Evolutionary conservation across 1,140 invertebrate genomes (phyloP), one percentile per base, ranked within the genome.

Genomic region (Telenomus remus): DNA sequence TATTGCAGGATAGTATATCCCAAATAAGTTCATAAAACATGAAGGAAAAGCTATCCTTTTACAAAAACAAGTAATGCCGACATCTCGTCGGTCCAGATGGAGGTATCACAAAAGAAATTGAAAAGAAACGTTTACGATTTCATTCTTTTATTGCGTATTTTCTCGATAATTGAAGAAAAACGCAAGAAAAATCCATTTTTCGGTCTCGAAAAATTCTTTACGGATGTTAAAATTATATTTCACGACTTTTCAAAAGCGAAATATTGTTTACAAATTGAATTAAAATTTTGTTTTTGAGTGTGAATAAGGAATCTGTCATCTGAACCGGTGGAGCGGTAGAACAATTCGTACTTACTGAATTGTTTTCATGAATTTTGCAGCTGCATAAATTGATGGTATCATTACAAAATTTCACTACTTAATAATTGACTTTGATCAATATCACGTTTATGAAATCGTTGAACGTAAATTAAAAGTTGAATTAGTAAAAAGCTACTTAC

Each of bases 11-110:
- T 73, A 51, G 19, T 27, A 73, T 79, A 76, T 65, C 82, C 79
- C 57, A 83, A 85, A 85, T 84, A 85, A 86, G 85, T 84, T 80
- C 79, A 83, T 85, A 84, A 85, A 85, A 74, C 74, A 63, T 51
- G 46, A 33, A 69, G 61, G 54, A 76, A 76, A 63, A 33, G 16
- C 60, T 15, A 57, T 50, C 68, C 77, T 71, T 82, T 81, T 76
- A 39, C 60, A n/a, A n/a, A n/a, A n/a, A n/a, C n/a, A 5, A 68
- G 57, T 69, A 76, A 79, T 66, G 61, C 60, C 60, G 79, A 79
- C 79, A 68, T 59, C 65, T 79, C 39, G 7, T 57, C 11, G 13
- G 13, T 16, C 9, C 51, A 49, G 49, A 51, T 44, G 48, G 19
- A 27, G 19, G 6, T 27, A 6, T 3, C 19, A 3, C 2, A 27